phyloP scores from a whole-genome alignment of 2,797 vertebrate species.

The Pseudotriccus pelzelni region DNA sequence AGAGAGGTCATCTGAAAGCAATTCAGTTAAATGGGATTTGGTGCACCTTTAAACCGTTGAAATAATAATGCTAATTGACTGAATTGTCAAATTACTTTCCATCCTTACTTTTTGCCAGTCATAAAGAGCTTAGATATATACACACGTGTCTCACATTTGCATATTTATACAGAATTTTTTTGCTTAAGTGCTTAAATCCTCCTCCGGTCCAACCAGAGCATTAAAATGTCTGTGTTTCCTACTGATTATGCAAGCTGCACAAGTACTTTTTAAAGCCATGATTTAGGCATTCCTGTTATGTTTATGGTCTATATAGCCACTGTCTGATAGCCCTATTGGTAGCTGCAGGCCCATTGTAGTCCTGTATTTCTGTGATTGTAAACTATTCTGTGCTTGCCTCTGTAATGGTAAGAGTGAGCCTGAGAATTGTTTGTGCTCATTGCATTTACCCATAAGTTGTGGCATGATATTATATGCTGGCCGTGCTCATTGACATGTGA shows the following conservation, averaged over 20 bases:
- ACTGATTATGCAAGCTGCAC: not conserved
- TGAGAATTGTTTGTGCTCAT: not conserved
- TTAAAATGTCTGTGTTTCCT: not conserved
- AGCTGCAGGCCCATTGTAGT: not conserved
- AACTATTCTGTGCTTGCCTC: not conserved
- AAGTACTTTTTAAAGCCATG: not conserved
- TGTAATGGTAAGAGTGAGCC: not conserved
- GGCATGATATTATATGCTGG: not conserved
- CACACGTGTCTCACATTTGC: not conserved
- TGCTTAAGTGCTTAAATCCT: not conserved
- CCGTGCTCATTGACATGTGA: not conserved
- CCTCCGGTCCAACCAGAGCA: not conserved
- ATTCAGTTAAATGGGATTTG: not conserved
- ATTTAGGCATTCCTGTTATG: not conserved
- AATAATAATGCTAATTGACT: not conserved
- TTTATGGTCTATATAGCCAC: not conserved
- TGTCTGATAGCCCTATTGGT: not conserved
- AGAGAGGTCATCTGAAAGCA: not conserved
- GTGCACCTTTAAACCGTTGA: not conserved
- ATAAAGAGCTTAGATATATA: not conserved
- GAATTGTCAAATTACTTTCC: not conserved
- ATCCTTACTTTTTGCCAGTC: not conserved
- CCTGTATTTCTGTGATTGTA: not conserved
- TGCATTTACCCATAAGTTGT: not conserved
- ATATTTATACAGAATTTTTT: not conserved